A percentile compares a stretch with the other conserved stretches of the same genome.
These are phyloP conservation scores for Echiichthys vipera DNA, from an alignment of 2,797 vertebrate species.

Conservation along the genomic window DNA sequence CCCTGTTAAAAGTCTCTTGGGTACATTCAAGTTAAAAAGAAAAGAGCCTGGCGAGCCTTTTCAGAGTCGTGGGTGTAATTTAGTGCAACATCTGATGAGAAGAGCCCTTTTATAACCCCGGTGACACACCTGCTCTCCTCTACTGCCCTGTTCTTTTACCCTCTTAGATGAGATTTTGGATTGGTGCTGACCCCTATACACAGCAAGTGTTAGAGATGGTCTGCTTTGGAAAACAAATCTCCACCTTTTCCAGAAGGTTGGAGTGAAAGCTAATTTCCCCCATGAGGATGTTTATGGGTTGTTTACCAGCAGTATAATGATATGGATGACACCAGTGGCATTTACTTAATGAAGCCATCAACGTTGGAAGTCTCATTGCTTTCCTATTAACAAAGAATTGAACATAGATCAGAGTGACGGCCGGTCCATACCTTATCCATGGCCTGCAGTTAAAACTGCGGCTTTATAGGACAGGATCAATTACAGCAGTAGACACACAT, in stretches of 20 bases:
- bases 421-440: constrained; percentile 63
- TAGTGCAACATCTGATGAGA: constrained; percentile 46
- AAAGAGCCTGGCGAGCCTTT: constrained; percentile 12
- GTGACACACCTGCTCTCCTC: constrained; percentile 32
- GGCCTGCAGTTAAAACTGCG: constrained; percentile 55
- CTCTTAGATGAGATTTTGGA: constrained; percentile 48
- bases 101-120: constrained; percentile 39
- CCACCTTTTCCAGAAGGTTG: constrained; percentile 26
- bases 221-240: constrained; percentile 40
- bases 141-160: neutral
- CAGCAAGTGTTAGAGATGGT: constrained; percentile 18
- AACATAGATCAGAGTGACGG: constrained; percentile 61
- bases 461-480: constrained; percentile 62
- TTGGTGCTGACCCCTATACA: constrained; percentile 55
- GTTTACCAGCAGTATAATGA: constrained; percentile 72
- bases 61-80: constrained; percentile 42
- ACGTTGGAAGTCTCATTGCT: constrained; percentile 64
- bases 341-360: constrained; percentile 83
- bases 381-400: constrained; percentile 70
- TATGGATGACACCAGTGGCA: constrained; percentile 72
- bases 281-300: constrained; percentile 70
- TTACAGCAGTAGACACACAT: constrained; percentile 29
- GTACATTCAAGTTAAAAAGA: constrained; percentile 7
- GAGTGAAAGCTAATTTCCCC: constrained; percentile 61
- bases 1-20: constrained; percentile 1